Percentiles rank a stretch among this genome's conserved stretches.
Evolutionary conservation across 2,797 vertebrate species (phyloP).

Genomic region (Morelia viridis): DNA sequence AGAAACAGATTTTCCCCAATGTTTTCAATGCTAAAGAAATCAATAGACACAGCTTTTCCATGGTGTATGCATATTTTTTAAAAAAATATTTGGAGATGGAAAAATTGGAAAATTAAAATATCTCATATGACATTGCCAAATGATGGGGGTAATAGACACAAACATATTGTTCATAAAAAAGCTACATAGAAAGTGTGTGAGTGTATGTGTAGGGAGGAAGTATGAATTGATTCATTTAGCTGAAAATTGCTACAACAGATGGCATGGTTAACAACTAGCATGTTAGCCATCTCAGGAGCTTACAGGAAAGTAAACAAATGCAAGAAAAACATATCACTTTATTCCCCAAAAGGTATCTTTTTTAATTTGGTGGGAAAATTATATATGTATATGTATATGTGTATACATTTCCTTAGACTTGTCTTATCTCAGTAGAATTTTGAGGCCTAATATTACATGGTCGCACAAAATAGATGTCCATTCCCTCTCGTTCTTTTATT

Average conservation of each 20-base stretch:
- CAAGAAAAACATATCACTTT: slow-evolving; percentile 72
- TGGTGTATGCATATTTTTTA: slow-evolving; percentile 71
- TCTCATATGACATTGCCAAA: slow-evolving; percentile 77
- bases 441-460: neutral
- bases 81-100: slow-evolving; percentile 79
- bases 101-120: slow-evolving; percentile 81
- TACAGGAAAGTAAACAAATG: slow-evolving; percentile 77
- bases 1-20: slow-evolving; percentile 77
- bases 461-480: neutral
- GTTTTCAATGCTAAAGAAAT: slow-evolving; percentile 76
- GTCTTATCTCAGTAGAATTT: neutral
- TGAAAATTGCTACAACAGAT: slow-evolving; percentile 76
- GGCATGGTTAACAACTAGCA: slow-evolving; percentile 80
- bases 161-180: slow-evolving; percentile 79
- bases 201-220: slow-evolving; percentile 63
- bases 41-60: slow-evolving; percentile 77
- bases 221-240: slow-evolving; percentile 76
- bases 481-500: neutral
- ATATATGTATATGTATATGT: slow-evolving; percentile 40
- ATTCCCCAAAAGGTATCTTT: slow-evolving; percentile 71
- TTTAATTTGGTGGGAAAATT: slow-evolving; percentile 70
- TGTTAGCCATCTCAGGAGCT: slow-evolving; percentile 82
- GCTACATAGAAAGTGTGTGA: slow-evolving; percentile 62
- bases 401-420: slow-evolving; percentile 15
- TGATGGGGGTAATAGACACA: slow-evolving; percentile 77